These are phyloP conservation scores for Ceratitis capitata DNA, from an alignment of 1,140 invertebrate genomes.

Conservation along the genomic window DNA sequence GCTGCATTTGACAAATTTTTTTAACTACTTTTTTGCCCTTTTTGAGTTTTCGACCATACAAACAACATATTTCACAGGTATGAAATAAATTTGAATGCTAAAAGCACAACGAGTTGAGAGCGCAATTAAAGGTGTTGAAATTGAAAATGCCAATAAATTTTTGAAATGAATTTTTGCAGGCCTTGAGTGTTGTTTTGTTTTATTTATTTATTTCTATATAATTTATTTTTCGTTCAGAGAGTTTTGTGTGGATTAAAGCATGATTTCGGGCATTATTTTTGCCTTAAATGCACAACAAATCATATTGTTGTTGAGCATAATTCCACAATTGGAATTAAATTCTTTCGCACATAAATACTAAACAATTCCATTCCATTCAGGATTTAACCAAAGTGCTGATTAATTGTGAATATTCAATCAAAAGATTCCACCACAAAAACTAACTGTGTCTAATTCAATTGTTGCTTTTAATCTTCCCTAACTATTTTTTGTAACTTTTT, in stretches of 20 bases:
- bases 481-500: neutral
- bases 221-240: neutral
- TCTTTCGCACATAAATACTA: neutral
- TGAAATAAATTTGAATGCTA: neutral
- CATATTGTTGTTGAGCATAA: too few species aligned
- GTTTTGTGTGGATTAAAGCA: neutral
- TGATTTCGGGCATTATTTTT: neutral
- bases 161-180: neutral
- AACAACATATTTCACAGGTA: neutral
- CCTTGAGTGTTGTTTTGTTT: neutral
- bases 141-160: neutral
- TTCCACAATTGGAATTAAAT: neutral
- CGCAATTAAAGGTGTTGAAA: neutral
- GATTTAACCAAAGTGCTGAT: neutral
- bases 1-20: neutral
- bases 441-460: neutral
- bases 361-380: neutral
- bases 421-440: neutral
- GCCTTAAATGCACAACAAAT: neutral
- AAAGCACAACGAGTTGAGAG: neutral
- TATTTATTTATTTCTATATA: neutral
- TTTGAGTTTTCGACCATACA: neutral
- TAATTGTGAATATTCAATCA: conserved; percentile 7
- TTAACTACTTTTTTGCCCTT: neutral
- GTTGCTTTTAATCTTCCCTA: neutral